Evolutionary conservation across 2,797 vertebrate species (phyloP).

Genomic region (Malurus splendens): DNA sequence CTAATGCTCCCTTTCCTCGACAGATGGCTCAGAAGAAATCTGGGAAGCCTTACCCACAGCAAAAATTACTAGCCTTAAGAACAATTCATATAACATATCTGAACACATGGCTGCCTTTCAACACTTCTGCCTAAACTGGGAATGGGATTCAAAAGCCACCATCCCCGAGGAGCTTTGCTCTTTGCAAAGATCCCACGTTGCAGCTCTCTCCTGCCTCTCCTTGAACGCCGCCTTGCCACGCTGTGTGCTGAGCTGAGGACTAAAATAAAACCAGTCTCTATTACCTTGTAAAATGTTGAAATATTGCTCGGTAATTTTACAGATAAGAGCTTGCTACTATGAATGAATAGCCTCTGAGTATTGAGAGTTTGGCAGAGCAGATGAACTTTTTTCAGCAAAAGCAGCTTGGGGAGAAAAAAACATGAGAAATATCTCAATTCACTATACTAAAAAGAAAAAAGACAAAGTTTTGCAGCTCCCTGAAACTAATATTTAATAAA

Average conservation of each 20-base stretch:
- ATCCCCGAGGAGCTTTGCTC: neutral
- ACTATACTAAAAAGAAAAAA: neutral
- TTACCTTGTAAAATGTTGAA: neutral
- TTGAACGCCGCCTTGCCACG: fast-evolving
- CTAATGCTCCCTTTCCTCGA: conserved; percentile 29
- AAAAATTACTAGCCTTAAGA: conserved; percentile 52
- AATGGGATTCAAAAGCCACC: conserved; percentile 28
- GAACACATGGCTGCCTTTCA: conserved; percentile 63
- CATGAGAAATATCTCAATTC: neutral
- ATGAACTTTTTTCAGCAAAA: neutral
- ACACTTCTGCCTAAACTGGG: conserved; percentile 30
- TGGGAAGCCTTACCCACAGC: conserved; percentile 32
- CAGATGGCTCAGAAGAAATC: conserved; percentile 55
- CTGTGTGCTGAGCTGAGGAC: neutral
- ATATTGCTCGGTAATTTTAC: neutral
- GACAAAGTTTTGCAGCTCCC: neutral
- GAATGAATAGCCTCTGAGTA: neutral
- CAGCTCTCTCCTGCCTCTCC: neutral
- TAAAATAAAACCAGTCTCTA: neutral
- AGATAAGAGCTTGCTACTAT: neutral
- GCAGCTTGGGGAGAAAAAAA: neutral
- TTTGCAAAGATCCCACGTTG: neutral
- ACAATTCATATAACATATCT: conserved; percentile 48
- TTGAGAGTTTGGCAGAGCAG: neutral
- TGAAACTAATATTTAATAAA: neutral